Evolutionary conservation across 2,113 vertebrate genomes (phyloP).

Genomic region (Sorex araneus): DNA sequence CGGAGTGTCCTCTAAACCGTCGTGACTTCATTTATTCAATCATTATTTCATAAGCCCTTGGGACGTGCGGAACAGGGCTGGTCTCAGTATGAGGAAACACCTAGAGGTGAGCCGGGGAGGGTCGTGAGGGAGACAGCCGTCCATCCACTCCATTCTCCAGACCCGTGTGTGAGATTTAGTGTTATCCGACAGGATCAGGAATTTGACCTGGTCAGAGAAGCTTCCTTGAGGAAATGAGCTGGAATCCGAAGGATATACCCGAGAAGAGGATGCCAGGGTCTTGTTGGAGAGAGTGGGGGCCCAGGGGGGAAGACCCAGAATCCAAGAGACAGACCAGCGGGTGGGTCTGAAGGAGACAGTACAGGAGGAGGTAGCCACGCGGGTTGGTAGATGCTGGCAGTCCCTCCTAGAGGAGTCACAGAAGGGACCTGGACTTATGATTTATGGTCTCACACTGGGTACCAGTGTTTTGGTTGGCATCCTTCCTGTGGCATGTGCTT

Average conservation of each 20-base stretch:
- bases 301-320: background rate
- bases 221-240: conserved; percentile 16
- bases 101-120: no score
- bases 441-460: background rate
- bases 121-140: background rate
- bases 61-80: background rate
- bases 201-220: background rate
- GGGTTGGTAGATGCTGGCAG: background rate
- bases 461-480: background rate
- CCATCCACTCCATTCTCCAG: background rate
- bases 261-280: background rate
- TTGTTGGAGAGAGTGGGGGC: background rate
- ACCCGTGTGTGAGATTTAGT: no score
- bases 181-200: background rate
- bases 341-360: background rate
- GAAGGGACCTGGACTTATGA: background rate
- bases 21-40: background rate
- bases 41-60: background rate
- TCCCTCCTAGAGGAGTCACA: background rate
- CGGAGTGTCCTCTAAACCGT: background rate
- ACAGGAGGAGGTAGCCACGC: background rate
- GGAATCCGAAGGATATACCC: background rate
- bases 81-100: background rate
- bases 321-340: background rate
- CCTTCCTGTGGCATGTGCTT: background rate